phyloP scores from a whole-genome alignment of 2,888 invertebrate genomes.

The Notodonta dromedarius region DNA sequence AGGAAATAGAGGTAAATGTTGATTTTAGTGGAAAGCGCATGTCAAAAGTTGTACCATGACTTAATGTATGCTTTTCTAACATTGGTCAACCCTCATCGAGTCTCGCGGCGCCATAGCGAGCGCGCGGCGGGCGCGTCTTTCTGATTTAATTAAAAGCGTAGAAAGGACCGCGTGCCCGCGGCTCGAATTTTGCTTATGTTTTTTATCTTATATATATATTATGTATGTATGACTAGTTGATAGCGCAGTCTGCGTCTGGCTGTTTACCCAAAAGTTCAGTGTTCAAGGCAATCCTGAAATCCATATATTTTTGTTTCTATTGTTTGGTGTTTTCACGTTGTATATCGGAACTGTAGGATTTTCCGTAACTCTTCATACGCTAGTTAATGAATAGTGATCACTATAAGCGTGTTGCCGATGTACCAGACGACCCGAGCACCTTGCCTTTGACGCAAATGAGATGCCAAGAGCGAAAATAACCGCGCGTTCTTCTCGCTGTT shows the following conservation, averaged over 20 bases:
- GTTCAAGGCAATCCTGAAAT: too few species aligned
- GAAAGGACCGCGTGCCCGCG: not conserved
- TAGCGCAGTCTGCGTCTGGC: not conserved
- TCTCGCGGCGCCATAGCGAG: not conserved
- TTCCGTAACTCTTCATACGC: too few species aligned
- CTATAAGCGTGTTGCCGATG: not conserved
- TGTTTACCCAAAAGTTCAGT: too few species aligned
- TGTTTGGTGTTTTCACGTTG: too few species aligned
- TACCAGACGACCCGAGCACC: conserved; percentile 9
- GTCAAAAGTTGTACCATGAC: too few species aligned
- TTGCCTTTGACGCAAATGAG: conserved; percentile 47
- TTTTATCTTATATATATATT: not conserved
- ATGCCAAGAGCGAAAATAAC: conserved; percentile 54
- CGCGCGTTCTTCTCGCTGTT: conserved; percentile 24
- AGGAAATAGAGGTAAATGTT: too few species aligned
- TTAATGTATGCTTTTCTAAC: not conserved
- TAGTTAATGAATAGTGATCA: too few species aligned
- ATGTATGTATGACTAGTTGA: not conserved
- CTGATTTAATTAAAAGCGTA: conserved; percentile 19
- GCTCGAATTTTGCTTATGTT: not conserved
- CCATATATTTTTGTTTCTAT: too few species aligned
- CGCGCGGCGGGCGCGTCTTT: conserved; percentile 10
- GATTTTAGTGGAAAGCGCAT: too few species aligned
- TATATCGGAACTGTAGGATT: too few species aligned
- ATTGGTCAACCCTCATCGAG: not conserved